Percentiles rank a stretch among this genome's conserved stretches.
phyloP scores from a whole-genome alignment of 2,113 vertebrate genomes.

The Zosterops pallidus region DNA sequence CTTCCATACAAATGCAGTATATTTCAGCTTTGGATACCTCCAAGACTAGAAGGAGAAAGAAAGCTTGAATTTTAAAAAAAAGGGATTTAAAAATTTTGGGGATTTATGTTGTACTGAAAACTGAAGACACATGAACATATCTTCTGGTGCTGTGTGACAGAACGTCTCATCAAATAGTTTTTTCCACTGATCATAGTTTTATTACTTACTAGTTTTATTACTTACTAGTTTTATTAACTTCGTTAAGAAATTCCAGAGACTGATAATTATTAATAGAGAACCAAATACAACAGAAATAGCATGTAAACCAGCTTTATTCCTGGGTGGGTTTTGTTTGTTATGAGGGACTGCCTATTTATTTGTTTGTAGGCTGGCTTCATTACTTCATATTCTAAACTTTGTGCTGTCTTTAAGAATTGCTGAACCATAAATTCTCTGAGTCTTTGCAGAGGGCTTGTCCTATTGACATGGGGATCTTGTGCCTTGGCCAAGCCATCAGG shows the following conservation, averaged over 20 bases:
- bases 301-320: not conserved
- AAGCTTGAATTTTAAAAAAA: not conserved
- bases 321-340: accelerated
- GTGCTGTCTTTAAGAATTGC: not conserved
- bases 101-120: not conserved
- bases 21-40: not conserved
- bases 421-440: not conserved
- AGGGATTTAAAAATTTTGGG: accelerated
- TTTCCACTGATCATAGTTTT: not conserved
- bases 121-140: accelerated
- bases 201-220: not conserved
- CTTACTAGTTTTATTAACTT: not conserved
- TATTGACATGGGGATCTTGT: not conserved
- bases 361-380: not conserved
- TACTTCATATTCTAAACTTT: not conserved
- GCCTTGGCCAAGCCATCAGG: not conserved
- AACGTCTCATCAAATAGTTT: not conserved
- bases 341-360: accelerated
- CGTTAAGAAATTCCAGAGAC: not conserved
- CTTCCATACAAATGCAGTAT: not conserved
- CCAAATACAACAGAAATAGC: not conserved
- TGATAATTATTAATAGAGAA: not conserved
- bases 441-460: not conserved
- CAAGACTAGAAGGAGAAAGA: not conserved
- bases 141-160: not conserved